Evolutionary conservation across 2,113 vertebrate genomes (phyloP).

Genomic region (Colistium nudipinnis): DNA sequence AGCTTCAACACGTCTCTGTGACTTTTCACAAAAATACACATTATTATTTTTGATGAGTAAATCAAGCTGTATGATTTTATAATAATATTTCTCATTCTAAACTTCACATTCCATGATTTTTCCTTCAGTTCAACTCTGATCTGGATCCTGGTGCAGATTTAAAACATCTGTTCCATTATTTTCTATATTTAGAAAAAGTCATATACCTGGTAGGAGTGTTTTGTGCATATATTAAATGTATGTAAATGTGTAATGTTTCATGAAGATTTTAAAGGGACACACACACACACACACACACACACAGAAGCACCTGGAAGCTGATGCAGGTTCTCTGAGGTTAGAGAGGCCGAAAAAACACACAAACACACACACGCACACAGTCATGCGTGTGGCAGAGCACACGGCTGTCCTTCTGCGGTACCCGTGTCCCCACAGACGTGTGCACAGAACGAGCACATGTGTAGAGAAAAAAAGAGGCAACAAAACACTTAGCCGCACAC

Average conservation of each 20-base stretch:
- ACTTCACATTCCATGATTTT: background rate
- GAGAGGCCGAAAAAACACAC: too few species aligned
- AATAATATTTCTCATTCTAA: background rate
- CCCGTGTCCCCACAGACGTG: slow-evolving; percentile 40
- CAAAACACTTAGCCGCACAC: slow-evolving; percentile 65
- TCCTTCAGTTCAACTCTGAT: background rate
- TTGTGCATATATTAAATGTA: too few species aligned
- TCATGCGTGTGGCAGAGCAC: slow-evolving; percentile 4
- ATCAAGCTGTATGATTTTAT: too few species aligned
- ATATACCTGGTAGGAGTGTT: too few species aligned
- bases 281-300: too few species aligned
- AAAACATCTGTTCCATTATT: background rate
- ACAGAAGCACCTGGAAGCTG: background rate
- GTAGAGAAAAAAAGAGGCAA: slow-evolving; percentile 54
- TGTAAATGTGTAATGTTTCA: too few species aligned
- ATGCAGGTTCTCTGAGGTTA: background rate
- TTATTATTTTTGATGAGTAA: too few species aligned
- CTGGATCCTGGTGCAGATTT: background rate
- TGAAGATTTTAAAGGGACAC: too few species aligned
- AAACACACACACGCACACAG: background rate
- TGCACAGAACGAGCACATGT: slow-evolving; percentile 35
- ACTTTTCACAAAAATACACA: too few species aligned
- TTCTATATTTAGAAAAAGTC: background rate
- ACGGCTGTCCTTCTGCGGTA: background rate
- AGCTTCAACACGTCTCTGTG: too few species aligned